Evolutionary conservation across 53 echinoderm and acorn worm genomes (phyloP), one percentile per base, ranked within the genome.

Genomic region (Apostichopus leukothele): DNA sequence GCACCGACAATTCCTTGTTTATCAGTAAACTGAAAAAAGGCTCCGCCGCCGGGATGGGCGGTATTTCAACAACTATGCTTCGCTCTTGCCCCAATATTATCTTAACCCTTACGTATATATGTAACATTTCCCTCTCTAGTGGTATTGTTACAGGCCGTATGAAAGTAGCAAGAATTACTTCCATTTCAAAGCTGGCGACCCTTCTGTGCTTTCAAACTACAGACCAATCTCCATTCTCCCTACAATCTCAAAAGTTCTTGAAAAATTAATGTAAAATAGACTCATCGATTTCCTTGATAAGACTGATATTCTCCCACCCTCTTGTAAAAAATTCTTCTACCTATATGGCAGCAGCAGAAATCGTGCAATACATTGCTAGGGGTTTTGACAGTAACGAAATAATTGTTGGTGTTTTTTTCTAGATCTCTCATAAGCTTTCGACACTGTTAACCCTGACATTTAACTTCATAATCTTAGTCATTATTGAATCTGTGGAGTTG

Each of bases 171-270:
- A 78, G 54, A 10, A 16, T 53, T 78, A 50, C 52, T 78, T n/a
- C 51, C 13, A 14, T 78, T 53, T 78, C 53, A 78, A 78, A 78
- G 79, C 14, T 51, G 79, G 79, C 10, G 79, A 78, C 13, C 13
- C 79, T 52, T 52, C 53, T 51, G 12, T 78, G 11, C 79, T 78
- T 52, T 78, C 53, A 8, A 78, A 51, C 51, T 78, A 78, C 53
- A 51, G 16, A 50, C 50, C 79, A 52, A 1, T 78, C 13, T 78
- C 51, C 4, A 78, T 78, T 78, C 53, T 78, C 12, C 52, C 79
- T 78, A 52, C 52, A 10, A 76, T 50, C 23, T 50, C 77, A 26
- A 7, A 76, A 9, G 53, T 78, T 52, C 51, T 52, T 13, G 4
- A 78, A 78, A 51, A 12, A 12, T 1, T 50, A 52, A 78, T 78